phyloP scores from a whole-genome alignment of 2,113 vertebrate genomes.

The Colaptes auratus region DNA sequence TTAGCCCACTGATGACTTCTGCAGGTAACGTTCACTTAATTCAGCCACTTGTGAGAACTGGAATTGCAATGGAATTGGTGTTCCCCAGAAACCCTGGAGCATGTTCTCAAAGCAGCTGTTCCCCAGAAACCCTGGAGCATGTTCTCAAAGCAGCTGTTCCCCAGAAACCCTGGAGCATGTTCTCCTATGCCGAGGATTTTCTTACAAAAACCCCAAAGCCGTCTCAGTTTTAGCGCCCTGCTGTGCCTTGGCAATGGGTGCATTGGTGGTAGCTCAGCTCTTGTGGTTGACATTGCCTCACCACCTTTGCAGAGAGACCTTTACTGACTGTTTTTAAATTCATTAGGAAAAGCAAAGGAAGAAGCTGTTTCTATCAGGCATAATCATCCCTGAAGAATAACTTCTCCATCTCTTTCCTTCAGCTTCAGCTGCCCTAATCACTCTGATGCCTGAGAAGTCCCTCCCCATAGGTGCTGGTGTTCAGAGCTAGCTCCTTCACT shows the following conservation, averaged over 20 bases:
- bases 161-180: neutral
- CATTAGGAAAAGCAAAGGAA: neutral
- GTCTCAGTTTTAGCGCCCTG: neutral
- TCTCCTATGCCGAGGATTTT: neutral
- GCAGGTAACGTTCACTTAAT: slow-evolving; percentile 77
- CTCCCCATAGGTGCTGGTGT: too few relatives aligned
- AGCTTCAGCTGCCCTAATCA: too few relatives aligned
- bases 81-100: neutral
- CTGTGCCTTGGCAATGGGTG: neutral
- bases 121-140: neutral
- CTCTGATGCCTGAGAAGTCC: too few relatives aligned
- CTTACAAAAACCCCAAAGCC: neutral
- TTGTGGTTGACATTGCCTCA: neutral
- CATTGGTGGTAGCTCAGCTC: neutral
- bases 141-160: neutral
- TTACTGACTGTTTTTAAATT: neutral
- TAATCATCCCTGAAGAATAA: too few relatives aligned
- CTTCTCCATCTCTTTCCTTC: too few relatives aligned
- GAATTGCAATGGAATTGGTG: neutral
- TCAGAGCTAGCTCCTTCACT: neutral
- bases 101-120: neutral
- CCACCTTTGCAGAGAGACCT: neutral
- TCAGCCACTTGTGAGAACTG: neutral
- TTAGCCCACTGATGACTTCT: slow-evolving; percentile 91
- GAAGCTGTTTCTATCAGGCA: neutral